Percentiles rank a stretch among this genome's conserved stretches.
Evolutionary conservation across 2,888 invertebrate species (phyloP).

Genomic region (Polyploca ridens): DNA sequence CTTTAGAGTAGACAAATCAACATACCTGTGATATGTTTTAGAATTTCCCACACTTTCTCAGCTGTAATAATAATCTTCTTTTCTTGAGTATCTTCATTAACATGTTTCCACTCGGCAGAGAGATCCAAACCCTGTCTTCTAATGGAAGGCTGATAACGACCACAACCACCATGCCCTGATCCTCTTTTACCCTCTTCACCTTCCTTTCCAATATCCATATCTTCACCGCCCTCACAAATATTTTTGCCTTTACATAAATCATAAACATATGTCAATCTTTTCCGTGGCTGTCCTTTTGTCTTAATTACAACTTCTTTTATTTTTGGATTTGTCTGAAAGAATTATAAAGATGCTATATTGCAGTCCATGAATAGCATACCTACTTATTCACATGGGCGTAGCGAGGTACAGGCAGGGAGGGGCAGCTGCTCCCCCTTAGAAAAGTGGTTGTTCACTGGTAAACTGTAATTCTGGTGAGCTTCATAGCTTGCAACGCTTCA

Average conservation of each 20-base stretch:
- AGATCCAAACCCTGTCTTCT: conserved; percentile 95
- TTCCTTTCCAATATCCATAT: conserved; percentile 96
- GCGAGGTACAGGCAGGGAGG: no score
- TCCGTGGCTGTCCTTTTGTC: conserved; percentile 97
- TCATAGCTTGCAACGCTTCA: no score
- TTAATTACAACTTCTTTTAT: conserved; percentile 97
- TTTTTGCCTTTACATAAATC: conserved; percentile 99
- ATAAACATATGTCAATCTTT: conserved; percentile 97
- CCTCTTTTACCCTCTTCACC: conserved; percentile 86
- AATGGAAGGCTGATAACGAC: conserved; percentile 98
- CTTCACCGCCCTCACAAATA: conserved; percentile 99
- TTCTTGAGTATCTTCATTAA: conserved; percentile 99
- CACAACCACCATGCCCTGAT: conserved; percentile 96
- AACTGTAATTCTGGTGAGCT: no score
- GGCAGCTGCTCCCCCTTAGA: no score
- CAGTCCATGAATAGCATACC: background rate
- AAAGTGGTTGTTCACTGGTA: no score
- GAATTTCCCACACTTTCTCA: conserved; percentile 98
- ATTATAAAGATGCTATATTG: conserved; percentile 13
- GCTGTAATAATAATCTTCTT: conserved; percentile 97
- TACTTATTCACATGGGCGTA: no score
- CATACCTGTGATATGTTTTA: conserved; percentile 93
- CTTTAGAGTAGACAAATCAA: background rate
- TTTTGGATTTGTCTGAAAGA: conserved; percentile 92
- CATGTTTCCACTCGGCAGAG: conserved; percentile 99